Evolutionary conservation across 1,140 invertebrate species (phyloP).

Genomic region (Cardiocondyla obscurior): DNA sequence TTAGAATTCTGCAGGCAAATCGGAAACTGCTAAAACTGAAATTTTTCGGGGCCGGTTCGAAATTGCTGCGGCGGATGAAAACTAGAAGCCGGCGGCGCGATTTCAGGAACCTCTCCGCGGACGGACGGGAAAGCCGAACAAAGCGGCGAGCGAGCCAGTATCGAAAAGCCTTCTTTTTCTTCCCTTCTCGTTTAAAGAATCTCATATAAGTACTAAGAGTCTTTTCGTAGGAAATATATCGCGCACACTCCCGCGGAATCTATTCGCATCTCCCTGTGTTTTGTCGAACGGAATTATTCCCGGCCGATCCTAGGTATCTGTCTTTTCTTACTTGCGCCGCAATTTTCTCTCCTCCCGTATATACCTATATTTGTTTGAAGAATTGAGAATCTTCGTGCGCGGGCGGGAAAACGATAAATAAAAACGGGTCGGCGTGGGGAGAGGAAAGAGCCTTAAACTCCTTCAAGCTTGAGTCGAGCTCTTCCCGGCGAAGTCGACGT

Average conservation of each 20-base stretch:
- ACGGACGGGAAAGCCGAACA: neutral
- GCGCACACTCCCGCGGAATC: constrained; percentile 8
- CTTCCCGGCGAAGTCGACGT: constrained; percentile 17
- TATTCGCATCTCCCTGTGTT: constrained; percentile 24
- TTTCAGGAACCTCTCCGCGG: neutral
- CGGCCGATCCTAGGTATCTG: constrained; percentile 27
- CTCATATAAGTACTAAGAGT: constrained; percentile 27
- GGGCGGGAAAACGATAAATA: constrained; percentile 7
- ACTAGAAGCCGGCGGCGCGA: constrained; percentile 23
- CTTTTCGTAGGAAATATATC: constrained; percentile 17
- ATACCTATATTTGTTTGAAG: constrained; percentile 44
- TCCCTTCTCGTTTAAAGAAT: constrained; percentile 20
- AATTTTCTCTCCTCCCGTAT: constrained; percentile 12
- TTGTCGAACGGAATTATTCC: constrained; percentile 43
- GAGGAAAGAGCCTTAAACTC: constrained; percentile 17
- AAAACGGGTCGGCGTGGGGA: neutral
- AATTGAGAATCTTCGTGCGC: constrained; percentile 17
- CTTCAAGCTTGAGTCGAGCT: constrained; percentile 27
- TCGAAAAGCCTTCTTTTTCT: constrained; percentile 9
- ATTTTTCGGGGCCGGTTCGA: constrained; percentile 17
- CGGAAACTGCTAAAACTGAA: constrained; percentile 23
- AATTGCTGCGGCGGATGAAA: constrained; percentile 27
- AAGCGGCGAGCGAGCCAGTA: neutral
- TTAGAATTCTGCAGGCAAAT: constrained; percentile 49
- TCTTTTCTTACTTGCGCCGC: constrained; percentile 34